These are phyloP conservation scores for Halictus quadricinctus DNA, from an alignment of 2,888 invertebrate species.

Conservation along the genomic window DNA sequence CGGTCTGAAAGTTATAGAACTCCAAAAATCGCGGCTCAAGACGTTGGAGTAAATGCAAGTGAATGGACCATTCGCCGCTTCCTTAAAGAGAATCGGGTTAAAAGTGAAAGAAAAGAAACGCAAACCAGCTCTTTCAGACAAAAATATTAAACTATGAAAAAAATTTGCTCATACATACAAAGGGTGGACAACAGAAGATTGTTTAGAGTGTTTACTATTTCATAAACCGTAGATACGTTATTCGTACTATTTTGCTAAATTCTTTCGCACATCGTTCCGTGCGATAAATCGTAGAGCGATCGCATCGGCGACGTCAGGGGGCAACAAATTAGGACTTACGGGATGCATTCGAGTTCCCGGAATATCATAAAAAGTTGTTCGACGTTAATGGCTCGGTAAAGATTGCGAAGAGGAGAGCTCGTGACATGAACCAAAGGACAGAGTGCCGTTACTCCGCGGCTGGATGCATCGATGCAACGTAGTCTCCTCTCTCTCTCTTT, in stretches of 20 bases:
- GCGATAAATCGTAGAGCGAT: not conserved
- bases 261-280: not conserved
- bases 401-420: conserved; percentile 57
- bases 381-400: conserved; percentile 68
- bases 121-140: too few relatives aligned
- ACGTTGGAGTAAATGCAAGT: too few relatives aligned
- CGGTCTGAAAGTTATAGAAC: too few relatives aligned
- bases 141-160: too few relatives aligned
- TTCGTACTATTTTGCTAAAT: not conserved
- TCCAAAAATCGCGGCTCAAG: too few relatives aligned
- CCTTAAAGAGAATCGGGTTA: too few relatives aligned
- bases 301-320: not conserved
- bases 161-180: too few relatives aligned
- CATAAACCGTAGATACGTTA: not conserved
- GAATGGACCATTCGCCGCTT: too few relatives aligned
- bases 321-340: not conserved
- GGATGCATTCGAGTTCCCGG: not conserved
- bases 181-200: too few relatives aligned
- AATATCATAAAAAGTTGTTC: conserved; percentile 60
- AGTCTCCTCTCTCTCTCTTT: not conserved
- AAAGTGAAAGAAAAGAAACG: too few relatives aligned
- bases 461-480: conserved; percentile 60
- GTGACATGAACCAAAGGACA: conserved; percentile 54
- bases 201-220: too few relatives aligned
- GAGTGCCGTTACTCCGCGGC: conserved; percentile 58